phyloP scores from a whole-genome alignment of 2,113 vertebrate genomes.

The Procavia capensis region DNA sequence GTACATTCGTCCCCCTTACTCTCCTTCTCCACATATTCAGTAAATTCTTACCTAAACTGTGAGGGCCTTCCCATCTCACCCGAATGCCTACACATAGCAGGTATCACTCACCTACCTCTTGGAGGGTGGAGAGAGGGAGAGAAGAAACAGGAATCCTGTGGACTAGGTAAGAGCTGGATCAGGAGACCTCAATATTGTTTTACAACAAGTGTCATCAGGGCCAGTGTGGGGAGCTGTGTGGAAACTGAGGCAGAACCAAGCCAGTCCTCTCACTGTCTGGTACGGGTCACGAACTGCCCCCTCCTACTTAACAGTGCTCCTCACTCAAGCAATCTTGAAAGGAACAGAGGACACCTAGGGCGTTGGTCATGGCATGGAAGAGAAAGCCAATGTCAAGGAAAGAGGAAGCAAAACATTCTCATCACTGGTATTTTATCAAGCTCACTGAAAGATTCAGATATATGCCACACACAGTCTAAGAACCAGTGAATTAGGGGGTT shows the following conservation, averaged over 20 bases:
- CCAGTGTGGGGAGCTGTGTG: background rate
- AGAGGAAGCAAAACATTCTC: background rate
- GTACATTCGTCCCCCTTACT: background rate
- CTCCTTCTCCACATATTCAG: background rate
- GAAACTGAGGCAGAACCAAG: background rate
- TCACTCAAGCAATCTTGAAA: background rate
- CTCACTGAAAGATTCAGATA: background rate
- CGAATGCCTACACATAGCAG: background rate
- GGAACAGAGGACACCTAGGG: background rate
- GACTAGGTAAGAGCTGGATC: background rate
- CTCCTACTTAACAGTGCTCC: background rate
- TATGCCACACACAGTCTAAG: background rate
- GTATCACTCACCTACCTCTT: background rate
- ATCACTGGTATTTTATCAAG: background rate
- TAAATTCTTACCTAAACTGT: background rate
- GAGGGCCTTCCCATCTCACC: background rate
- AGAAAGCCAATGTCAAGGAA: background rate
- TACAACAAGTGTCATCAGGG: background rate
- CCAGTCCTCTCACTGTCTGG: background rate
- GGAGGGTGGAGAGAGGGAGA: background rate
- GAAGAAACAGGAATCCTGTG: background rate
- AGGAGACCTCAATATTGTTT: background rate
- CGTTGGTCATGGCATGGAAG: background rate
- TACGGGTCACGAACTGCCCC: background rate
- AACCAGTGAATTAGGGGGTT: background rate